A percentile compares a stretch with the other conserved stretches of the same genome.
These are phyloP conservation scores for Genyomyrus donnyi DNA, from an alignment of 2,113 vertebrate species.

Conservation along the genomic window DNA sequence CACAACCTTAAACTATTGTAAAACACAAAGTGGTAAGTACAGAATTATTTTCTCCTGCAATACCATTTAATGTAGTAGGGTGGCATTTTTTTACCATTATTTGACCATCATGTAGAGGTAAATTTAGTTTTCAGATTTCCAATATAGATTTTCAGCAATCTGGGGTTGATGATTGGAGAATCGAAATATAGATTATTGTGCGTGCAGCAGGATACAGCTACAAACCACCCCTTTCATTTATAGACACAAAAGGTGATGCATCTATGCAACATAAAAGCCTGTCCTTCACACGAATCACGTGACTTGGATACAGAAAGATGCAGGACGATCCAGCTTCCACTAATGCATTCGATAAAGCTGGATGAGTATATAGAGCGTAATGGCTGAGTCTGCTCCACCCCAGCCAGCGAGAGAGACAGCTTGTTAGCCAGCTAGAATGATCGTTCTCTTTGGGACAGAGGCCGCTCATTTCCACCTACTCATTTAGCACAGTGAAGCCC, in stretches of 20 bases:
- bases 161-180: not conserved
- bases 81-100: not conserved
- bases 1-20: not conserved
- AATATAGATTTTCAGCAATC: not conserved
- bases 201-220: not conserved
- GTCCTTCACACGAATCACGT: not conserved
- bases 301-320: not conserved
- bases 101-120: not conserved
- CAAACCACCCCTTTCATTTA: not conserved
- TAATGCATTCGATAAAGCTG: no score
- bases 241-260: not conserved
- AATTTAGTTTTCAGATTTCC: not conserved
- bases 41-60: not conserved
- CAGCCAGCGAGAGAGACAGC: not conserved
- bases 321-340: not conserved
- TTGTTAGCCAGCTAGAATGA: not conserved
- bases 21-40: not conserved
- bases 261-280: not conserved
- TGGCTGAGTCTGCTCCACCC: not conserved
- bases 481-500: conserved; percentile 21
- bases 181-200: not conserved
- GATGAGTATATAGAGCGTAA: not conserved
- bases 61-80: not conserved
- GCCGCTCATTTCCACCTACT: conserved; percentile 25
- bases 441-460: not conserved